A percentile compares a stretch with the other conserved stretches of the same genome.
phyloP scores from a whole-genome alignment of 1,140 invertebrate species.

The Drosophila simulans region DNA sequence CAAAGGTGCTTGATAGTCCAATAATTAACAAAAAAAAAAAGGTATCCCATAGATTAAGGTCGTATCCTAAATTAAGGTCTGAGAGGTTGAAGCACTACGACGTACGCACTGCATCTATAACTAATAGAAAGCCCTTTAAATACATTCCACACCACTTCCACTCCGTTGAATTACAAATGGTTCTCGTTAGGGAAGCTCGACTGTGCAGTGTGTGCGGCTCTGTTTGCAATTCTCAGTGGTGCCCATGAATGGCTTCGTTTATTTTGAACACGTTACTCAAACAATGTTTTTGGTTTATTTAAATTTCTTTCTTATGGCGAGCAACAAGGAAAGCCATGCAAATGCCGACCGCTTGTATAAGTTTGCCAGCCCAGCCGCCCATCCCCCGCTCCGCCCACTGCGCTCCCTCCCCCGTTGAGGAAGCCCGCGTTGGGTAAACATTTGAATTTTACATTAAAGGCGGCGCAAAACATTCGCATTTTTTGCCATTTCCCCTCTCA shows the following conservation, averaged over 20 bases:
- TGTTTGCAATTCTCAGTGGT: conserved; percentile 57
- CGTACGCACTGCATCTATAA: too few species aligned
- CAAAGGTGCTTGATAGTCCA: background rate
- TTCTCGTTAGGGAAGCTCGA: conserved; percentile 7
- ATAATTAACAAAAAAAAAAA: too few species aligned
- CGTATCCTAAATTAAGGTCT: too few species aligned
- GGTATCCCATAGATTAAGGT: too few species aligned
- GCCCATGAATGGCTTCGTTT: conserved; percentile 78
- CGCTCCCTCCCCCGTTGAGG: conserved; percentile 41
- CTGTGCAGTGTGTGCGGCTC: conserved; percentile 21
- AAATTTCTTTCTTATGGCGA: conserved; percentile 79
- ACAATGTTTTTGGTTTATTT: conserved; percentile 83
- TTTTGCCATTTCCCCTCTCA: conserved; percentile 49
- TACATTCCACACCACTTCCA: too few species aligned
- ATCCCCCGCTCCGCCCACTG: background rate
- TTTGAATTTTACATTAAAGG: conserved; percentile 83
- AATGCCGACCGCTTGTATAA: conserved; percentile 73
- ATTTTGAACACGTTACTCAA: conserved; percentile 83
- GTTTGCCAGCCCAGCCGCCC: conserved; percentile 11
- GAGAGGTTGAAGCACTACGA: too few species aligned
- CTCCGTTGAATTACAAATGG: background rate
- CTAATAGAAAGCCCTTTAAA: too few species aligned
- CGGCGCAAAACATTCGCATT: conserved; percentile 75
- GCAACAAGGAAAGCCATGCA: conserved; percentile 76
- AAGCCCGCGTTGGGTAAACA: conserved; percentile 76